Evolutionary conservation across 2,797 vertebrate species (phyloP).

Genomic region (Harpagifer antarcticus): DNA sequence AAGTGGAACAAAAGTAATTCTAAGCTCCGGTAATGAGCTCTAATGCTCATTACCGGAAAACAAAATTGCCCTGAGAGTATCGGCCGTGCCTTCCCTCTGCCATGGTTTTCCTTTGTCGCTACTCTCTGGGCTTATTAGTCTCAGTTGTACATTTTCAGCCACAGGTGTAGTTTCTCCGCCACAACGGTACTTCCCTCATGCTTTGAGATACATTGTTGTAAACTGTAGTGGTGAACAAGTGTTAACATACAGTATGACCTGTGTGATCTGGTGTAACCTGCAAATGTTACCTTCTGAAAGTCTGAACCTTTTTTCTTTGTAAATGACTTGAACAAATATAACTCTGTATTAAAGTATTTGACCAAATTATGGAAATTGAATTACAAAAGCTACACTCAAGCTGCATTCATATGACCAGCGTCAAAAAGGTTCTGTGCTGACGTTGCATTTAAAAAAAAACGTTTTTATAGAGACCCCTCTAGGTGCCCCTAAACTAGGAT

Average conservation of each 20-base stretch:
- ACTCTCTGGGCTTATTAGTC: not conserved
- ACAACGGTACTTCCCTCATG: not conserved
- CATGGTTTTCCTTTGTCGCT: too few species aligned
- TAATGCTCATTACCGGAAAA: slow-evolving; percentile 42
- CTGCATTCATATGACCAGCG: too few species aligned
- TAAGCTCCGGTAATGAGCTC: slow-evolving; percentile 54
- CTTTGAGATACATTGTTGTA: not conserved
- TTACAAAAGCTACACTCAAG: not conserved
- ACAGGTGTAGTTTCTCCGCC: not conserved
- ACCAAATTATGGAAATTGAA: not conserved
- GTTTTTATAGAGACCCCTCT: too few species aligned
- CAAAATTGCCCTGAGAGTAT: slow-evolving; percentile 31
- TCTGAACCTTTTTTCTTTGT: not conserved
- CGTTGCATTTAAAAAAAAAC: too few species aligned
- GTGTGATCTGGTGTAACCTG: not conserved
- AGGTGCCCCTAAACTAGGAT: too few species aligned
- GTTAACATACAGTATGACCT: not conserved
- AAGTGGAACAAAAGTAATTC: slow-evolving; percentile 63
- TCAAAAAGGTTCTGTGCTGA: too few species aligned
- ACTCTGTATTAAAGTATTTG: not conserved
- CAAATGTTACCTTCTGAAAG: not conserved
- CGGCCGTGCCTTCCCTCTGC: not conserved
- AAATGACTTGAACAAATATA: not conserved
- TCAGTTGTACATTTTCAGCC: not conserved
- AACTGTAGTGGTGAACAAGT: not conserved